phyloP scores from a whole-genome alignment of 2,113 vertebrate species.

The Oenanthe melanoleuca region DNA sequence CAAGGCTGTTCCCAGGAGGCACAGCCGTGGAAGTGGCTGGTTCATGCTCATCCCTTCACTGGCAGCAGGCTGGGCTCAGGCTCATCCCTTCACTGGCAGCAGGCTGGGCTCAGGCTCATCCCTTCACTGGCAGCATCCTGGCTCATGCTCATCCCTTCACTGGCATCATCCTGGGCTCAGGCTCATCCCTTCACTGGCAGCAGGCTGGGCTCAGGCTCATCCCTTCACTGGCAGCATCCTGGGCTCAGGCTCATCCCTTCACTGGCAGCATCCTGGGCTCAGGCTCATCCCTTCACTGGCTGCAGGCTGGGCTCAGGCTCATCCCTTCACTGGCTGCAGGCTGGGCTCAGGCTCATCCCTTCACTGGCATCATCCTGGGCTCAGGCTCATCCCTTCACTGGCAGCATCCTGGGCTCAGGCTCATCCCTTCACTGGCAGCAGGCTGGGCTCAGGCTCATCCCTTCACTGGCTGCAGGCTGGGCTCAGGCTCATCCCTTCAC shows the following conservation, averaged over 20 bases:
- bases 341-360: too few relatives aligned
- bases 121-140: background rate
- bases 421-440: background rate
- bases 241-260: too few relatives aligned
- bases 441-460: too few relatives aligned
- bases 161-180: rapidly evolving
- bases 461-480: rapidly evolving
- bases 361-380: rapidly evolving
- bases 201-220: rapidly evolving
- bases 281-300: rapidly evolving
- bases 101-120: rapidly evolving
- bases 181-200: too few relatives aligned
- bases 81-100: background rate
- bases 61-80: too few relatives aligned
- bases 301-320: rapidly evolving
- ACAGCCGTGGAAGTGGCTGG: rapidly evolving
- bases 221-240: background rate
- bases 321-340: background rate
- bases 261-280: too few relatives aligned
- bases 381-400: too few relatives aligned
- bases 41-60: background rate
- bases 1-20: rapidly evolving
- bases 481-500: rapidly evolving
- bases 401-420: too few relatives aligned
- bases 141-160: too few relatives aligned